Evolutionary conservation across 1,140 invertebrate species (phyloP).

Genomic region (Platyscapa corneri): DNA sequence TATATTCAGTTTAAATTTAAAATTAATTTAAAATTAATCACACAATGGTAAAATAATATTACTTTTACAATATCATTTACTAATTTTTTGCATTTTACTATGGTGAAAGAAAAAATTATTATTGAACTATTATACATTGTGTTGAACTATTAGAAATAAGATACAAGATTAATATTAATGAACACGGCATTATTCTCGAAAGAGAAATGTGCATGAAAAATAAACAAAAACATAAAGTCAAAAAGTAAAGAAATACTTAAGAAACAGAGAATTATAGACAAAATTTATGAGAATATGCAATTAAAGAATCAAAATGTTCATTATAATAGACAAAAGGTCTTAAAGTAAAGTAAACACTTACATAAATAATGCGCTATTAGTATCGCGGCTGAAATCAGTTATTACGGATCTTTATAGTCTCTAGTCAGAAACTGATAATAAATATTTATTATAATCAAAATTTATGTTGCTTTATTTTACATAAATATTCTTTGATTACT

Average conservation of each 20-base stretch:
- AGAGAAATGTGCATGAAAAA: neutral
- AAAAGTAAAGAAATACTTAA: constrained; percentile 9
- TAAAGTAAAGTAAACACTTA: constrained; percentile 48
- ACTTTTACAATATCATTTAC: too few relatives aligned
- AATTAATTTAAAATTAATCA: too few relatives aligned
- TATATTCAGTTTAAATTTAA: neutral
- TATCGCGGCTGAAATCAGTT: constrained; percentile 65
- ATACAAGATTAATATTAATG: neutral
- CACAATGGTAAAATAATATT: too few relatives aligned
- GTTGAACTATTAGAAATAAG: neutral
- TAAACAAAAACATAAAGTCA: neutral
- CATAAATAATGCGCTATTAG: constrained; percentile 51
- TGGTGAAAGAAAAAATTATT: neutral
- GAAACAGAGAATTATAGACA: neutral
- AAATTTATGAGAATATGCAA: constrained; percentile 7
- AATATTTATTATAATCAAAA: constrained; percentile 71
- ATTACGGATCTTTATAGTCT: constrained; percentile 72
- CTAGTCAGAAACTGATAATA: constrained; percentile 73
- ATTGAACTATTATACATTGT: neutral
- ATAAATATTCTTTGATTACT: neutral
- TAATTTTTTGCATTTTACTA: neutral
- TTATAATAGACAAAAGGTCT: neutral
- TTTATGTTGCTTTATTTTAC: neutral
- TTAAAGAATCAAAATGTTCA: constrained; percentile 36
- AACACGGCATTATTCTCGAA: too few relatives aligned